phyloP scores from a whole-genome alignment of 2,797 vertebrate genomes.

The Philypnodon macrostomus region DNA sequence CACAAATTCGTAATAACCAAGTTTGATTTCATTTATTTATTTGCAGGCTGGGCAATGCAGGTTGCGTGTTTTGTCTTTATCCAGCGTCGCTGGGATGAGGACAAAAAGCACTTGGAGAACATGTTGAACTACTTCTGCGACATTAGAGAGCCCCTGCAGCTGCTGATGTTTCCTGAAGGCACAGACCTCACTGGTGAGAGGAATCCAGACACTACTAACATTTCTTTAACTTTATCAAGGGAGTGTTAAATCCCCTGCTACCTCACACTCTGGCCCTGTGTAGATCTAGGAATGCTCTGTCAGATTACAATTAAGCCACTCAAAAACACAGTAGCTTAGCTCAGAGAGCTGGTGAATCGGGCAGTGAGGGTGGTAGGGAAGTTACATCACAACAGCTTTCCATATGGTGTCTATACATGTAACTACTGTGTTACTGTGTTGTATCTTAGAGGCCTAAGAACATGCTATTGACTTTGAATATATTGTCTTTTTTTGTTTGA shows the following conservation, averaged over 20 bases:
- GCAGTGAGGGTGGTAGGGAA: conserved; percentile 30
- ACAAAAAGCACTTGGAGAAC: conserved; percentile 88
- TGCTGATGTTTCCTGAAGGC: conserved; percentile 96
- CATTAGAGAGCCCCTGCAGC: conserved; percentile 91
- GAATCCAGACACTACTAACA: conserved; percentile 26
- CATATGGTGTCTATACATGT: conserved; percentile 16
- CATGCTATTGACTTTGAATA: too few species aligned
- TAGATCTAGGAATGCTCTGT: conserved; percentile 45
- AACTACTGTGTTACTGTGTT: neutral
- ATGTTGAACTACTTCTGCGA: conserved; percentile 97
- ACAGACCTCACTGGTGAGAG: conserved; percentile 94
- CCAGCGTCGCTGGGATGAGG: conserved; percentile 90
- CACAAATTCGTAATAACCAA: too few species aligned
- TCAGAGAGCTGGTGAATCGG: conserved; percentile 42
- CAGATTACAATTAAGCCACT: conserved; percentile 51
- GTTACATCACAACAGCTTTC: conserved; percentile 46
- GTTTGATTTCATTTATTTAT: conserved; percentile 15
- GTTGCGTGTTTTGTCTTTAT: conserved; percentile 95
- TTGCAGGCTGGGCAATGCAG: conserved; percentile 97
- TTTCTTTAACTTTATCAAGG: conserved; percentile 38
- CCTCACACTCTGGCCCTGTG: conserved; percentile 11
- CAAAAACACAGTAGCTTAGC: conserved; percentile 39
- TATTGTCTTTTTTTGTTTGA: conserved; percentile 17
- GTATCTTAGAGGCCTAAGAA: too few species aligned
- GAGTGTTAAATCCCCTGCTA: conserved; percentile 43